phyloP scores from a whole-genome alignment of 2,797 vertebrate species.

The Neopelma chrysocephalum region DNA sequence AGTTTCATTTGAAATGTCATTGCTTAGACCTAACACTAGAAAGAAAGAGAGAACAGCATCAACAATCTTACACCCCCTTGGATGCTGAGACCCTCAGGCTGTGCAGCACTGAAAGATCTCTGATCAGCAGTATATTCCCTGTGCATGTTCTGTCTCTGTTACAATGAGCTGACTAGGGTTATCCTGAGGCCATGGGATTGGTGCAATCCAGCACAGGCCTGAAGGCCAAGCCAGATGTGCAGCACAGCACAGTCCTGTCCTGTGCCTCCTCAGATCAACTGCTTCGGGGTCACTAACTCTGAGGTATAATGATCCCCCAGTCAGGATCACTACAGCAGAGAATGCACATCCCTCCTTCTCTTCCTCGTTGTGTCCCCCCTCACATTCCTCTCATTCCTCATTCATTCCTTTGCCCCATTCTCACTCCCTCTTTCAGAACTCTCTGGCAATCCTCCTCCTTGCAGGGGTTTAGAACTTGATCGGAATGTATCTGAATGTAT shows the following conservation, averaged over 20 bases:
- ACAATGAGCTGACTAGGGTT: not conserved
- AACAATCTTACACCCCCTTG: not conserved
- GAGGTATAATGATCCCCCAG: not conserved
- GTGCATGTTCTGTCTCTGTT: not conserved
- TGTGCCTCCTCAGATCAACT: not conserved
- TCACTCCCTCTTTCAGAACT: not conserved
- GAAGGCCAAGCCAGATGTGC: not conserved
- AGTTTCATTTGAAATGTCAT: not conserved
- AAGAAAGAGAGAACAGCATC: no score
- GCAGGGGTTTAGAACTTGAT: not conserved
- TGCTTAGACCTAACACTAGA: not conserved
- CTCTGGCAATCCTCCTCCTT: not conserved
- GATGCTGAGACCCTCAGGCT: not conserved
- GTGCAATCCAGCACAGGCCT: not conserved
- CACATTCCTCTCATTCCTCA: not conserved
- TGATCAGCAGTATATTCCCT: not conserved
- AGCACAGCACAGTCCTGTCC: not conserved
- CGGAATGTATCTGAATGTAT: not conserved
- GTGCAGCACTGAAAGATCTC: not conserved
- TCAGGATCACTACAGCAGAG: not conserved
- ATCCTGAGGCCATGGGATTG: not conserved
- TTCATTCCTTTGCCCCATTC: not conserved
- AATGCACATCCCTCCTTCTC: not conserved
- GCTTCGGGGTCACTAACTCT: not conserved
- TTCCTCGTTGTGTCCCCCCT: not conserved